phyloP scores from a whole-genome alignment of 2,797 vertebrate genomes.

The Coregonus ussuriensis region DNA sequence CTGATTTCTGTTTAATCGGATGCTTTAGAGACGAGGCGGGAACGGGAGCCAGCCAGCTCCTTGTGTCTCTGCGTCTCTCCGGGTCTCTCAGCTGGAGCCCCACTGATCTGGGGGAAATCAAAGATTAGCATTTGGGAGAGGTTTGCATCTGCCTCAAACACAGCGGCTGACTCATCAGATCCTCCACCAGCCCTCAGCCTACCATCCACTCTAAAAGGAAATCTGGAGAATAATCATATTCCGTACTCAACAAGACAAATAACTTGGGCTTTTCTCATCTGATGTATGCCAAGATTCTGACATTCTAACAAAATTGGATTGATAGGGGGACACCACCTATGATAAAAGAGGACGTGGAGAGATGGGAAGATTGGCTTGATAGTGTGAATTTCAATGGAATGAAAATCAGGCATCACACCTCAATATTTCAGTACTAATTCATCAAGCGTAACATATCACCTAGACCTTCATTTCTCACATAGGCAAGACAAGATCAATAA shows the following conservation, averaged over 20 bases:
- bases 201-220: constrained; percentile 25
- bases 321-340: constrained; percentile 43
- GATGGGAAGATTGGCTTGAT: constrained; percentile 40
- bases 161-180: constrained; percentile 67
- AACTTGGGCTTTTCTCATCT: constrained; percentile 36
- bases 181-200: constrained; percentile 30
- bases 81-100: constrained; percentile 59
- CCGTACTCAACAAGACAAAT: constrained; percentile 60
- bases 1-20: constrained; percentile 62
- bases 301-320: constrained; percentile 56
- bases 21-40: constrained; percentile 46
- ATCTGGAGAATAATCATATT: constrained; percentile 58
- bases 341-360: constrained; percentile 34
- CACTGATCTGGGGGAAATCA: constrained; percentile 74
- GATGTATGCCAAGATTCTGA: constrained; percentile 49
- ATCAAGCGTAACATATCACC: constrained; percentile 51
- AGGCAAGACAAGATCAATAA: constrained; percentile 52
- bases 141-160: constrained; percentile 64
- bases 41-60: constrained; percentile 60
- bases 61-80: constrained; percentile 58
- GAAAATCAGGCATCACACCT: constrained; percentile 41
- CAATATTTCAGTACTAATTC: constrained; percentile 47
- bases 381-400: constrained; percentile 46
- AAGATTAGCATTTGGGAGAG: constrained; percentile 75
- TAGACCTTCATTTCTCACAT: constrained; percentile 24